Percentiles rank a stretch among this genome's conserved stretches.
Conservation (phyloP, 2,888 invertebrate genomes). For the Xestia c-nigrum region DNA sequence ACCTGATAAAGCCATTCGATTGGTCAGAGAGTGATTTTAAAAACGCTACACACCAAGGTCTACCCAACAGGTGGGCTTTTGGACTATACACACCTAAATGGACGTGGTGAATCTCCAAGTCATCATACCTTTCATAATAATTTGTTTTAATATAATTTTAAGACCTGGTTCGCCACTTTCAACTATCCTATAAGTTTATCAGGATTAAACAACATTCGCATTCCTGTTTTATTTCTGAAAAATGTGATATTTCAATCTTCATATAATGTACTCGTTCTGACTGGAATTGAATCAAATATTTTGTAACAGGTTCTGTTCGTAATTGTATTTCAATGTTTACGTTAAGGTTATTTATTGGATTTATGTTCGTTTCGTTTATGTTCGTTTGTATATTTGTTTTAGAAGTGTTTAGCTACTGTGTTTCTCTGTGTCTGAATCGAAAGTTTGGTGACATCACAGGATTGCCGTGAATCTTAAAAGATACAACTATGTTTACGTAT, state of each 20-base stretch:
- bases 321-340: conserved; percentile 62
- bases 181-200: conserved; percentile 48
- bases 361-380: conserved; percentile 70
- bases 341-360: conserved; percentile 73
- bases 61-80: conserved; percentile 94
- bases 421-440: conserved; percentile 38
- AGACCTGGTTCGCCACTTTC: conserved; percentile 56
- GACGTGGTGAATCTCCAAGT: conserved; percentile 89
- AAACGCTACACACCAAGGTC: conserved; percentile 92
- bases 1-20: conserved; percentile 91
- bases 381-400: conserved; percentile 68
- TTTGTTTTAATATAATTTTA: conserved; percentile 63
- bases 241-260: conserved; percentile 49
- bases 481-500: conserved; percentile 25
- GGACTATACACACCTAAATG: conserved; percentile 90
- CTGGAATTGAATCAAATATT: conserved; percentile 35
- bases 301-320: conserved; percentile 41
- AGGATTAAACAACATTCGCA: conserved; percentile 11
- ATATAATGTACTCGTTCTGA: conserved; percentile 13
- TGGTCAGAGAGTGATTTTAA: conserved; percentile 93
- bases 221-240: conserved; percentile 32
- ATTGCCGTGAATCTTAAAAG: conserved; percentile 35
- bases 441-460: conserved; percentile 21
- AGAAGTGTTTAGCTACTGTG: conserved; percentile 58
- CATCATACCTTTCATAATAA: conserved; percentile 66